Conservation (phyloP, 2,113 vertebrate genomes). For the Arenaria interpres region DNA sequence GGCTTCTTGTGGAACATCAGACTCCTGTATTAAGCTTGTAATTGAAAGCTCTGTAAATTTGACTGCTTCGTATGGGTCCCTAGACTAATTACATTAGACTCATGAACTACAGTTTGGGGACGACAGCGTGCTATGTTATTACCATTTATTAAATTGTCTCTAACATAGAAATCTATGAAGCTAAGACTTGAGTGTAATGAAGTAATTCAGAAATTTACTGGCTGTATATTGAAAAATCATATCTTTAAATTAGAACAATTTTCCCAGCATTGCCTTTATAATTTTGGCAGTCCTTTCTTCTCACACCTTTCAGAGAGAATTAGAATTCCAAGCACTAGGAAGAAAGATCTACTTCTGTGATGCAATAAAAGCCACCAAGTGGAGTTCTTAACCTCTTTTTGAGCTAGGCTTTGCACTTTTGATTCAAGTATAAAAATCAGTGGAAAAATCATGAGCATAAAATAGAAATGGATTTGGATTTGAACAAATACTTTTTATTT, state of each 20-base stretch:
- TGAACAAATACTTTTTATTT: not conserved
- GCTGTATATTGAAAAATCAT: not conserved
- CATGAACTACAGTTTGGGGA: not conserved
- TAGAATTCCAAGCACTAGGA: not conserved
- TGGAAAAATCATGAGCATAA: not conserved
- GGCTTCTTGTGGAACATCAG: conserved; percentile 25
- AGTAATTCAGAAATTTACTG: conserved; percentile 3
- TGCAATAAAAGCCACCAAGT: not conserved
- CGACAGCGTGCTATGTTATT: not conserved
- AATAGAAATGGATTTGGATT: not conserved
- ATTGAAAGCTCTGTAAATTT: conserved; percentile 37
- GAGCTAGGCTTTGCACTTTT: not conserved
- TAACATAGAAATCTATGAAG: not conserved
- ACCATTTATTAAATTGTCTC: conserved; percentile 13
- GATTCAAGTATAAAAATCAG: not conserved
- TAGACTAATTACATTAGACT: not conserved
- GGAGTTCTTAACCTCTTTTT: not conserved
- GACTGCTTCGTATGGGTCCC: not conserved
- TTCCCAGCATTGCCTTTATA: not conserved
- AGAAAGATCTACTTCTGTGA: not conserved
- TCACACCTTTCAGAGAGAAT: not conserved
- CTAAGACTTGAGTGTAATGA: not conserved
- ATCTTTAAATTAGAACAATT: conserved; percentile 2
- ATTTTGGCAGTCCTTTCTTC: not conserved
- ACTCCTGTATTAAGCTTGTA: not conserved